Conservation (phyloP, 2,888 invertebrate species). For the Meiosimyza decipiens region DNA sequence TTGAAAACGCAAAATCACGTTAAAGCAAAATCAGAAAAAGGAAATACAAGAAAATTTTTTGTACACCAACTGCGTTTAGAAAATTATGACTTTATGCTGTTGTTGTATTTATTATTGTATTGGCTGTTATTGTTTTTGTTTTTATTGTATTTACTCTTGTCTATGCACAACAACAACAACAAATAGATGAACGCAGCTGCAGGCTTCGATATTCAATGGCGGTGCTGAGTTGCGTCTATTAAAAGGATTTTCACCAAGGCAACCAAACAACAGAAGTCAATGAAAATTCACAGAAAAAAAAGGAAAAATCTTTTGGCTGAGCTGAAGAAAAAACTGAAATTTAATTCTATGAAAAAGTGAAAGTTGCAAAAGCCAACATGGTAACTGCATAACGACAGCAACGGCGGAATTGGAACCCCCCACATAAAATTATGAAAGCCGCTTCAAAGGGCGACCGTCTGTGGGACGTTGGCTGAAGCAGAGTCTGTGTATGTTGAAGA, state of each 20-base stretch:
- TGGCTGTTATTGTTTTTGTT: constrained; percentile 26
- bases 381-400: not conserved
- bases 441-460: not conserved
- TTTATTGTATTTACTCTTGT: constrained; percentile 12
- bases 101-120: constrained; percentile 29
- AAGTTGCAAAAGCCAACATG: constrained; percentile 24
- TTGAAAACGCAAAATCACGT: too few species aligned
- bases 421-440: constrained; percentile 16
- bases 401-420: constrained; percentile 3
- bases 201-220: constrained; percentile 27
- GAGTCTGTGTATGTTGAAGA: constrained; percentile 13
- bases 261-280: constrained; percentile 39
- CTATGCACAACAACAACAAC: constrained; percentile 2
- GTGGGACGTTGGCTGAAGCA: not conserved
- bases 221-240: constrained; percentile 40
- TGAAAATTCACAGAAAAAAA: constrained; percentile 15
- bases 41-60: not conserved
- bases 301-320: not conserved
- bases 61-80: constrained; percentile 10
- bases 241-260: constrained; percentile 47
- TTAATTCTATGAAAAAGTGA: constrained; percentile 29
- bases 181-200: constrained; percentile 26
- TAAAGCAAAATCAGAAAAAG: not conserved
- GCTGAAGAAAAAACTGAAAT: not conserved
- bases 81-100: constrained; percentile 20